A percentile compares a stretch with the other conserved stretches of the same genome.
Evolutionary conservation across 2,797 vertebrate genomes (phyloP).

Genomic region (Momotus momota): DNA sequence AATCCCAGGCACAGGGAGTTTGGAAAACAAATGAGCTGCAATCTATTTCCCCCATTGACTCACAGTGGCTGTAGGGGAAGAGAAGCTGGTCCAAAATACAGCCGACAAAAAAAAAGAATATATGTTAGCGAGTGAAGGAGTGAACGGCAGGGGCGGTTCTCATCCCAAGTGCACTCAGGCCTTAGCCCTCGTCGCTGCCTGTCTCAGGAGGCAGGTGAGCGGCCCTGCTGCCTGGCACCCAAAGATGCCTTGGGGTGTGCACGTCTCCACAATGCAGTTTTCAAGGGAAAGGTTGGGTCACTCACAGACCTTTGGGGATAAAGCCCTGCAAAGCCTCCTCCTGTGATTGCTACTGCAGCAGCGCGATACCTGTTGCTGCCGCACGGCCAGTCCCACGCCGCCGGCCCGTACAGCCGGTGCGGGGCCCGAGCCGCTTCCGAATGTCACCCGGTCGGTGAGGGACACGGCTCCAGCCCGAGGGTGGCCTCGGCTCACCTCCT

Average conservation of each 20-base stretch:
- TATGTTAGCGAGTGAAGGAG: background rate
- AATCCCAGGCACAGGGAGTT: background rate
- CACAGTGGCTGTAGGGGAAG: background rate
- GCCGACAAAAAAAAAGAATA: background rate
- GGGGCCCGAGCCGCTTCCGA: background rate
- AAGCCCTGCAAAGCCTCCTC: background rate
- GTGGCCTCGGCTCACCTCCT: background rate
- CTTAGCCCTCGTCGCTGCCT: rapidly evolving
- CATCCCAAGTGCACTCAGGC: rapidly evolving
- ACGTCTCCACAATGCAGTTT: background rate
- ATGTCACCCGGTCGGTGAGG: rapidly evolving
- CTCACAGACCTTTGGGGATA: background rate
- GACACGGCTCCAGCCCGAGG: background rate
- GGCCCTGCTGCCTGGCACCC: background rate
- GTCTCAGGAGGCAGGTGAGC: rapidly evolving
- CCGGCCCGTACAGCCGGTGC: background rate
- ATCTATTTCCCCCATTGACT: background rate
- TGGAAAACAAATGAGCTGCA: background rate
- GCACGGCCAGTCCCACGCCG: background rate
- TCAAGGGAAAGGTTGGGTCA: background rate
- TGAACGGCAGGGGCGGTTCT: background rate
- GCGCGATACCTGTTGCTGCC: background rate
- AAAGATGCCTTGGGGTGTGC: background rate
- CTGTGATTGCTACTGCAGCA: background rate
- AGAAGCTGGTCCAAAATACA: background rate